Evolutionary conservation across 2,888 invertebrate genomes (phyloP).

Genomic region (Brachycybe producta): DNA sequence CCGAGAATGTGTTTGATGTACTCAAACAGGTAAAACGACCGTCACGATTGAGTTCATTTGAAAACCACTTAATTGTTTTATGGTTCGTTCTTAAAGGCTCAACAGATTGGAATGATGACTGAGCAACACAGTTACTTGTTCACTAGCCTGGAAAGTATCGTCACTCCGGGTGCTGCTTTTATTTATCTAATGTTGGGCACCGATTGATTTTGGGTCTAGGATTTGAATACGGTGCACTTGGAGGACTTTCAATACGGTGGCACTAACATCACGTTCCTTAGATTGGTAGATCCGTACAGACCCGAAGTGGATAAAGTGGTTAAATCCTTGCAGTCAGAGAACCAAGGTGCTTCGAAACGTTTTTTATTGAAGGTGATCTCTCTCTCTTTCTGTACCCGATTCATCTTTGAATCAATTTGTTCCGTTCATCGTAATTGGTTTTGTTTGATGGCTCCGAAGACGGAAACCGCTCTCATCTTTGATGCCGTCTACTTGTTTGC

Average conservation of each 20-base stretch:
- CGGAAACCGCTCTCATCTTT: slow-evolving; percentile 13
- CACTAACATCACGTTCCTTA: slow-evolving; percentile 65
- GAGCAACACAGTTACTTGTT: slow-evolving; percentile 88
- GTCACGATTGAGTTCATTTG: too few species aligned
- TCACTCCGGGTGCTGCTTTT: background rate
- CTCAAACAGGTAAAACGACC: slow-evolving; percentile 53
- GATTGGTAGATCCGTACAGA: slow-evolving; percentile 46
- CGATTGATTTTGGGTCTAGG: slow-evolving; percentile 40
- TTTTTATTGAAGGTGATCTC: too few species aligned
- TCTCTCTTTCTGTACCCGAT: too few species aligned
- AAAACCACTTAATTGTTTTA: background rate
- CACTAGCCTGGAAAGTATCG: slow-evolving; percentile 61
- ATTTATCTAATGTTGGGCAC: background rate
- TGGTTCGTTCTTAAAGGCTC: slow-evolving; percentile 45
- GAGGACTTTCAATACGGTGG: slow-evolving; percentile 64
- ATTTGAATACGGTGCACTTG: slow-evolving; percentile 66
- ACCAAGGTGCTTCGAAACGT: too few species aligned
- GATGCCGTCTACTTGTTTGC: slow-evolving; percentile 15
- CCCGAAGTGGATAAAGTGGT: slow-evolving; percentile 33
- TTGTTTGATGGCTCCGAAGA: too few species aligned
- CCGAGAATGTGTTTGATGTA: slow-evolving; percentile 70
- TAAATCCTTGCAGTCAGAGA: background rate
- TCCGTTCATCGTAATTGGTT: background rate
- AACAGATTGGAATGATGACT: slow-evolving; percentile 94
- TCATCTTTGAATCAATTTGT: too few species aligned